phyloP scores from a whole-genome alignment of 2,797 vertebrate genomes.

The Macrochelys suwanniensis region DNA sequence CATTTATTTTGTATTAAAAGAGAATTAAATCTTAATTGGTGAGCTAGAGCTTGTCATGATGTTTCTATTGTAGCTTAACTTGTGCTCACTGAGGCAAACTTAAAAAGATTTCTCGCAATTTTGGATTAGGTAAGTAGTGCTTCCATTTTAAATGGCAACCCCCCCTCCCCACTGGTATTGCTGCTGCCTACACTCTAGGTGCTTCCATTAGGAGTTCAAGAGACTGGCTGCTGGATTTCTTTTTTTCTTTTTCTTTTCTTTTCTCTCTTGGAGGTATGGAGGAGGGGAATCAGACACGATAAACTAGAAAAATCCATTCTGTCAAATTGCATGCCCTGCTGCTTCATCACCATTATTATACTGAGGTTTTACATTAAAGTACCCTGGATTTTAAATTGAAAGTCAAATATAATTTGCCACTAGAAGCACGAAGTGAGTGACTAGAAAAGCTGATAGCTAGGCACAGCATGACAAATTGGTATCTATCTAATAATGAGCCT shows the following conservation, averaged over 20 bases:
- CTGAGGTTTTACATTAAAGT: conserved; percentile 80
- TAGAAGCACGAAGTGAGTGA: conserved; percentile 78
- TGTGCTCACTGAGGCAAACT: conserved; percentile 39
- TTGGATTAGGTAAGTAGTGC: not conserved
- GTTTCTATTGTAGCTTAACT: conserved; percentile 57
- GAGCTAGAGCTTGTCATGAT: conserved; percentile 57
- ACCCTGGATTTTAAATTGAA: conserved; percentile 83
- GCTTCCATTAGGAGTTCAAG: conserved; percentile 5
- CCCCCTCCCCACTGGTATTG: not conserved
- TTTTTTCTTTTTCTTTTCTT: not conserved
- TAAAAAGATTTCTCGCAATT: conserved; percentile 43
- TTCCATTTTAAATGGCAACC: conserved; percentile 36
- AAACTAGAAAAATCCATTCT: conserved; percentile 79
- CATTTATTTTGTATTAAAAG: conserved; percentile 66
- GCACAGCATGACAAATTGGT: conserved; percentile 74
- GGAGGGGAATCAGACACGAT: conserved; percentile 57
- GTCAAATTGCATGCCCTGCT: conserved; percentile 75
- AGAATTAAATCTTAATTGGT: conserved; percentile 66
- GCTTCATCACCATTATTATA: conserved; percentile 82
- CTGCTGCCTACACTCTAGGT: not conserved
- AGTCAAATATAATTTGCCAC: conserved; percentile 84
- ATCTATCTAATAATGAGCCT: conserved; percentile 76
- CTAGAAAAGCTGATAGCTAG: conserved; percentile 75
- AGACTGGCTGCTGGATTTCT: not conserved
- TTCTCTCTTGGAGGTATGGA: not conserved